A percentile compares a stretch with the other conserved stretches of the same genome.
Conservation (phyloP, 2,113 vertebrate species). For the Vulpes vulpes region DNA sequence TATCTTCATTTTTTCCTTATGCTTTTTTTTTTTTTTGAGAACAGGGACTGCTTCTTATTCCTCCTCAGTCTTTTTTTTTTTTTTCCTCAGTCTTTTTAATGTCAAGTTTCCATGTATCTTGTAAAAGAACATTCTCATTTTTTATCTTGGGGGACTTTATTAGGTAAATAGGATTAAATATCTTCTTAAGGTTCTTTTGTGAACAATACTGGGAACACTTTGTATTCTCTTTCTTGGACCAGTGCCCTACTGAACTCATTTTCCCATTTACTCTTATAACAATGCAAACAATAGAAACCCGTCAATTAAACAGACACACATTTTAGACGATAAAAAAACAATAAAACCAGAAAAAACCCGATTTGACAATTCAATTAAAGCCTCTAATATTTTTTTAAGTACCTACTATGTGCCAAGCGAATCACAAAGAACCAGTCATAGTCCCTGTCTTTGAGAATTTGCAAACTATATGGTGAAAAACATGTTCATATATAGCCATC, state of each 20-base stretch:
- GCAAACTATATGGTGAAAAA: not conserved
- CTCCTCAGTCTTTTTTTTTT: not conserved
- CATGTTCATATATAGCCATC: not conserved
- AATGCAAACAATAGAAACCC: not conserved
- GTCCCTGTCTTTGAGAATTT: not conserved
- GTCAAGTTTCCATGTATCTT: not conserved
- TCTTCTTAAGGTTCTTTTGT: not conserved
- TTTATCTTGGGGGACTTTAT: not conserved
- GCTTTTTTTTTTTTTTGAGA: not conserved
- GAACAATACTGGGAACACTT: not conserved
- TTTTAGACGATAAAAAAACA: conserved; percentile 12
- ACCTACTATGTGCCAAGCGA: not conserved
- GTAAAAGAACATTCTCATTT: not conserved
- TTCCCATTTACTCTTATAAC: not conserved
- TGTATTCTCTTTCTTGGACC: not conserved
- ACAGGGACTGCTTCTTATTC: not conserved
- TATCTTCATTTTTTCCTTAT: not conserved
- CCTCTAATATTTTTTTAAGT: not conserved
- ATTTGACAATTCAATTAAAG: not conserved
- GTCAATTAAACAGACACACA: not conserved
- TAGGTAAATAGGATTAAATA: not conserved
- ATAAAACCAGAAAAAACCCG: not conserved
- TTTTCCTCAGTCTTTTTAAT: not conserved
- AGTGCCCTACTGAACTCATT: not conserved
- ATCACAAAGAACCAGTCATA: not conserved